Percentiles rank a stretch among this genome's conserved stretches.
phyloP scores from a whole-genome alignment of 2,797 vertebrate species.

The Graptemys geographica region DNA sequence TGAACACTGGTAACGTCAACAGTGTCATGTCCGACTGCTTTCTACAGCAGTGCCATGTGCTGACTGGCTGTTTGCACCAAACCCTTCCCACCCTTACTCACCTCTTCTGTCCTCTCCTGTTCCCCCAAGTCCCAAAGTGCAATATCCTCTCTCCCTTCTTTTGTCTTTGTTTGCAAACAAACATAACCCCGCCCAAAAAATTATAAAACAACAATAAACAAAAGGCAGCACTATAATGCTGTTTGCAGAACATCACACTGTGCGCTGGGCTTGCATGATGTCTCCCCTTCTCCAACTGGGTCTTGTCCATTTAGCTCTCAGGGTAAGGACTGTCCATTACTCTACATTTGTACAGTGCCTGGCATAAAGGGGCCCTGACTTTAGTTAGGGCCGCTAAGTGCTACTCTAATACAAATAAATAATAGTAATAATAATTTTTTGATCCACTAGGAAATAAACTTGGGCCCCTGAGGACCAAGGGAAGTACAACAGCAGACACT shows the following conservation, averaged over 20 bases:
- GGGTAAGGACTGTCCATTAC: not conserved
- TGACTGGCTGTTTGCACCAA: not conserved
- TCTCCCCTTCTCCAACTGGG: not conserved
- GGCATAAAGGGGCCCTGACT: not conserved
- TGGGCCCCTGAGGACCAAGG: not conserved
- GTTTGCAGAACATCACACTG: conserved; percentile 14
- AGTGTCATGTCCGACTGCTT: not conserved
- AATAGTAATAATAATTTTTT: not conserved
- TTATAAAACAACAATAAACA: not conserved
- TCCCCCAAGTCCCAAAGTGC: not conserved
- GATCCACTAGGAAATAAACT: not conserved
- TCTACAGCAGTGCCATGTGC: not conserved
- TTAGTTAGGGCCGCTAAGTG: not conserved
- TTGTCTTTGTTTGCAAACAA: not conserved
- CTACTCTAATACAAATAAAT: not conserved
- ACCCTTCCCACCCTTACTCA: not conserved
- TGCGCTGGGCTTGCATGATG: conserved; percentile 11
- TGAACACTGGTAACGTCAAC: not conserved
- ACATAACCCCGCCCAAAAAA: too few species aligned
- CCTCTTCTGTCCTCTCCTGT: not conserved
- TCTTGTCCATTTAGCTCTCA: not conserved
- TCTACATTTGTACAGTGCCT: not conserved
- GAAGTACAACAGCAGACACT: not conserved
- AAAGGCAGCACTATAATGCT: not conserved
- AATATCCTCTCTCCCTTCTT: not conserved